These are phyloP conservation scores for Xenus cinereus DNA, from an alignment of 2,113 vertebrate genomes.

Conservation along the genomic window DNA sequence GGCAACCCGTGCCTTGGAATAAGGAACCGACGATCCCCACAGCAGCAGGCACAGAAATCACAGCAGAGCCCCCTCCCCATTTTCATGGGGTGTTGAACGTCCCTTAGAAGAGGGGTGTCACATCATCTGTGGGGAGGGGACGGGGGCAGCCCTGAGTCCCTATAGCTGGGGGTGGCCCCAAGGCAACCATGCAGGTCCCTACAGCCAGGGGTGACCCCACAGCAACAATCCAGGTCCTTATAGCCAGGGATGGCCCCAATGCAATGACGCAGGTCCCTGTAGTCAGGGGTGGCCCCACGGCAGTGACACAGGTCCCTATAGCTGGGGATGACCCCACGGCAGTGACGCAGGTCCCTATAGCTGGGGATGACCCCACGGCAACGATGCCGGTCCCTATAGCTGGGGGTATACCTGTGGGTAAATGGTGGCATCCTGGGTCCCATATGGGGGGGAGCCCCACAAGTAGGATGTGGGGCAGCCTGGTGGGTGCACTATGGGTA, in stretches of 20 bases:
- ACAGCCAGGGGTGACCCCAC: neutral
- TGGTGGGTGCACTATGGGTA: too few relatives aligned
- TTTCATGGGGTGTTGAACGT: accelerated
- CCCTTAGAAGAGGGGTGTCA: neutral
- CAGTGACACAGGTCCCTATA: neutral
- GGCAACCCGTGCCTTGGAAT: accelerated
- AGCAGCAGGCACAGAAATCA: accelerated
- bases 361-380: neutral
- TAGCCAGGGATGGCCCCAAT: neutral
- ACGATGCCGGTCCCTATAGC: neutral
- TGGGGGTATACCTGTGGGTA: too few relatives aligned
- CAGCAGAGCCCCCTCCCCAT: neutral
- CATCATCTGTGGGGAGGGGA: accelerated
- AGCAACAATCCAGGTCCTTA: neutral
- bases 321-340: neutral
- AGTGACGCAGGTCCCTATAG: neutral
- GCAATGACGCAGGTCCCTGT: too few relatives aligned
- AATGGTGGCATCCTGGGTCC: too few relatives aligned
- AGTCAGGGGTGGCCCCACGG: too few relatives aligned
- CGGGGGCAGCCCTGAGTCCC: neutral
- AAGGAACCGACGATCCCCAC: accelerated
- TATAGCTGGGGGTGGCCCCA: accelerated
- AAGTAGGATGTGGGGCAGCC: too few relatives aligned
- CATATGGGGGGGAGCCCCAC: too few relatives aligned
- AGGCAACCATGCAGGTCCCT: accelerated